Base-by-base conservation (phyloP, 2,797 vertebrate genomes). In the Galagoides demidoff region DNA sequence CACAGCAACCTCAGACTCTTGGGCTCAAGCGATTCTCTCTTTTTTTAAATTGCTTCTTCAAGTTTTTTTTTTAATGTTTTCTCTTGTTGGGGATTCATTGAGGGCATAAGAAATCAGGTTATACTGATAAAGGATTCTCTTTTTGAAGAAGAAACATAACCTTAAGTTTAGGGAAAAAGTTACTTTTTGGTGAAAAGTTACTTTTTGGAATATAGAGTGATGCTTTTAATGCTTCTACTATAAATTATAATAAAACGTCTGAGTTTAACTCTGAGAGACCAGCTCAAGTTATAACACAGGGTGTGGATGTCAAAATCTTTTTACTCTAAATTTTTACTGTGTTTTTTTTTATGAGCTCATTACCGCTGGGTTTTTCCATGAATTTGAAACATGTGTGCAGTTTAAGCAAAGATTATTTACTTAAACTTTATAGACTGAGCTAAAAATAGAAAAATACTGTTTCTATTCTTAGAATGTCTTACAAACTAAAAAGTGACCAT, bases 331-430 rank as follows among this genome's bases (percentile, higher is more conserved):
- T 84, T 94, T 96, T 96, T 97, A 95, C 74, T 87, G n/a, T 96
- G 94, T 96, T 97, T 96, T 95, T 95, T 90, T 94, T 97, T 94
- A 97, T 98, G 96, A 97, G 90, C 91, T 98, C 97, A 90, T 87
- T 95, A 95, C 79, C 57, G 39, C 84, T 88, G 92, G 92, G 55
- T 98, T 98, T 98, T 98, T 98, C 98, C 97, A 97, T 96, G 96
- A 97, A 77, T 97, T 89, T 77, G 74, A 98, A 98, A 97, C 91
- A 95, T 95, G 37, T 96, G 73, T 93, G 76, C 20, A 73, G 59
- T 97, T 78, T 98, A 97, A 97, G 93, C 97, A 98, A 96, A 96
- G 82, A 96, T 95, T 97, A 95, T 97, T 98, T 97, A 87, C 71
- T 96, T 95, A 95, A 97, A 95, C 91, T 97, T 97, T 97, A 84